A percentile compares a stretch with the other conserved stretches of the same genome.
These are phyloP conservation scores for Eupelmus urozonus DNA, from an alignment of 2,888 invertebrate genomes.

Conservation along the genomic window DNA sequence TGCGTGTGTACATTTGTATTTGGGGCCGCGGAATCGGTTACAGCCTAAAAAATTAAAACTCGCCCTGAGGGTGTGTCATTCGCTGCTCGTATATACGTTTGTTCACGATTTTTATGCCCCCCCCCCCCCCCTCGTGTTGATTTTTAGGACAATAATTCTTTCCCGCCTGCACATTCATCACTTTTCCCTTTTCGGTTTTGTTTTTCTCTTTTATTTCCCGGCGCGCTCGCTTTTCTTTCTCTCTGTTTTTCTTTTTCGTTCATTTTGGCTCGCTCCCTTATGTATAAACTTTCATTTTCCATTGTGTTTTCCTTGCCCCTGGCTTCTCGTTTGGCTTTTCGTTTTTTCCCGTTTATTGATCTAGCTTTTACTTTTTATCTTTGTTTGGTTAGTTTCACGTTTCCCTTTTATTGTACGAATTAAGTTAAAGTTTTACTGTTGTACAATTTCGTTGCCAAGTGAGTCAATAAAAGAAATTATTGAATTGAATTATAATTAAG, in stretches of 20 bases:
- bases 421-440: too few relatives aligned
- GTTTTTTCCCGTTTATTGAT: too few relatives aligned
- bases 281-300: neutral
- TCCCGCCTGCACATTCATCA: slow-evolving; percentile 30
- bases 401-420: too few relatives aligned
- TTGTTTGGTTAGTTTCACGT: too few relatives aligned
- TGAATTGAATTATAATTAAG: too few relatives aligned
- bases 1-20: neutral
- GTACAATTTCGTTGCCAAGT: too few relatives aligned
- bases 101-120: slow-evolving; percentile 24
- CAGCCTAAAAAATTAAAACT: slow-evolving; percentile 35
- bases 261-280: neutral
- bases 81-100: neutral
- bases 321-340: too few relatives aligned
- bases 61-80: neutral
- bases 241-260: neutral
- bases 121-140: neutral
- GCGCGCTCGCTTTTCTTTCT: too few relatives aligned
- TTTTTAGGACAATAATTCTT: slow-evolving; percentile 36
- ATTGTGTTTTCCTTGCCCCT: neutral
- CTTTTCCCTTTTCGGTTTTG: slow-evolving; percentile 7
- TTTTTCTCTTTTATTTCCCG: neutral
- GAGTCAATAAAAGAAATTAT: too few relatives aligned
- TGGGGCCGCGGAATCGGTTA: neutral
- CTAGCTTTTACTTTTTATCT: too few relatives aligned